phyloP scores from a whole-genome alignment of 2,888 invertebrate genomes.

The Drosophila anomalata region DNA sequence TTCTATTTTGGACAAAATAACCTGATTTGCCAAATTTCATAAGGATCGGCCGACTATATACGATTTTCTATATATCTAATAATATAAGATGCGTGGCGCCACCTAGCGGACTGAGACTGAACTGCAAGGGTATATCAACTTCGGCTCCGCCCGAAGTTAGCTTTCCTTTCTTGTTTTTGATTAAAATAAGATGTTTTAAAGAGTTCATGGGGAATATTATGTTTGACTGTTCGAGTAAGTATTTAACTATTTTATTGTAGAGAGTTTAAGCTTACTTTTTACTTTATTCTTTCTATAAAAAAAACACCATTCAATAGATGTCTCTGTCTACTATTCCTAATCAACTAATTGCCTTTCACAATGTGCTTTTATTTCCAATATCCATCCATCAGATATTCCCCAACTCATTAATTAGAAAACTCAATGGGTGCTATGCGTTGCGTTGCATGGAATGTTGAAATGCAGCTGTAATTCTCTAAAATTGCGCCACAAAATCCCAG shows the following conservation, averaged over 20 bases:
- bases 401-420: constrained; percentile 61
- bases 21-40: too few species aligned
- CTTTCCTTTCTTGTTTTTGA: too few species aligned
- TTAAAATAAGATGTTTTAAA: not conserved
- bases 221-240: not conserved
- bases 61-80: too few species aligned
- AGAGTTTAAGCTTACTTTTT: not conserved
- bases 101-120: too few species aligned
- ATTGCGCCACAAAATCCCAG: constrained; percentile 66
- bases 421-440: not conserved
- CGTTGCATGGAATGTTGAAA: constrained; percentile 28
- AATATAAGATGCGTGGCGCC: too few species aligned
- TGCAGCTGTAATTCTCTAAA: constrained; percentile 70
- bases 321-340: not conserved
- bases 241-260: not conserved
- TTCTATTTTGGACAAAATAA: too few species aligned
- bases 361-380: not conserved
- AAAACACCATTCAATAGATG: not conserved
- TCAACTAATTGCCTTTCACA: not conserved
- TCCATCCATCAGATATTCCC: not conserved
- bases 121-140: too few species aligned
- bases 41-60: too few species aligned
- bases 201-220: not conserved
- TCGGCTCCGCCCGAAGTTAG: too few species aligned
- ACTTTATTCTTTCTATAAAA: not conserved